Evolutionary conservation across 1,140 invertebrate genomes (phyloP).

Genomic region (Orius insidiosus): DNA sequence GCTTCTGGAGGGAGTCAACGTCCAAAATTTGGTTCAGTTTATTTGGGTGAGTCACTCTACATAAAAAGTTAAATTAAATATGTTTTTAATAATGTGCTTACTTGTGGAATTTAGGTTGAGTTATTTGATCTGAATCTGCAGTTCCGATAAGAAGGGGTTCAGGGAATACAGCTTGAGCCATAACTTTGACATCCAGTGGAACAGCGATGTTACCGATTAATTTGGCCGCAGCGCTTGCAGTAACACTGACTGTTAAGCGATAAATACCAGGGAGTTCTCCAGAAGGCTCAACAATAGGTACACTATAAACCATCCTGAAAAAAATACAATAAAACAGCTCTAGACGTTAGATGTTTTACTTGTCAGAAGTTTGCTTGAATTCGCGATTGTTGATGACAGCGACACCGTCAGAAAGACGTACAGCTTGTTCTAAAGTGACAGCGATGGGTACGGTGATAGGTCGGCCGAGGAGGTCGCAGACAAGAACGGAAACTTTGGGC

Average conservation of each 20-base stretch:
- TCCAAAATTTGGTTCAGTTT: constrained; percentile 49
- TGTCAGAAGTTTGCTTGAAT: constrained; percentile 35
- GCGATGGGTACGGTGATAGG: constrained; percentile 39
- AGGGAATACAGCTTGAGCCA: constrained; percentile 49
- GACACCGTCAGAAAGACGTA: constrained; percentile 50
- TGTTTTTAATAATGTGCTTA: too few relatives aligned
- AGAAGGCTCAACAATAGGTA: constrained; percentile 65
- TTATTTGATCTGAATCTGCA: constrained; percentile 72
- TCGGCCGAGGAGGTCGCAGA: constrained; percentile 73
- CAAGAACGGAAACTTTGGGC: constrained; percentile 52
- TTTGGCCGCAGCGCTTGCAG: constrained; percentile 32
- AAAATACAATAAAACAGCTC: constrained; percentile 6
- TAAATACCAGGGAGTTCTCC: constrained; percentile 34
- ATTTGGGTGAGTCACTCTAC: constrained; percentile 49
- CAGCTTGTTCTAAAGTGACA: constrained; percentile 57
- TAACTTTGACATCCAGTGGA: constrained; percentile 50
- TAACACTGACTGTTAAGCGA: constrained; percentile 16
- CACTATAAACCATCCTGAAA: constrained; percentile 46
- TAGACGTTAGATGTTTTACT: constrained; percentile 28
- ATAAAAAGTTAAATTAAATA: not conserved
- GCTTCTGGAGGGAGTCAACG: constrained; percentile 76
- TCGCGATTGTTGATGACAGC: constrained; percentile 52
- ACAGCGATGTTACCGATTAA: constrained; percentile 32
- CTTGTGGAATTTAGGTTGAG: constrained; percentile 56
- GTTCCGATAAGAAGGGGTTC: constrained; percentile 74